A percentile compares a stretch with the other conserved stretches of the same genome.
These are phyloP conservation scores for Tenebrosternarchus preto DNA, from an alignment of 2,113 vertebrate genomes.

Conservation along the genomic window DNA sequence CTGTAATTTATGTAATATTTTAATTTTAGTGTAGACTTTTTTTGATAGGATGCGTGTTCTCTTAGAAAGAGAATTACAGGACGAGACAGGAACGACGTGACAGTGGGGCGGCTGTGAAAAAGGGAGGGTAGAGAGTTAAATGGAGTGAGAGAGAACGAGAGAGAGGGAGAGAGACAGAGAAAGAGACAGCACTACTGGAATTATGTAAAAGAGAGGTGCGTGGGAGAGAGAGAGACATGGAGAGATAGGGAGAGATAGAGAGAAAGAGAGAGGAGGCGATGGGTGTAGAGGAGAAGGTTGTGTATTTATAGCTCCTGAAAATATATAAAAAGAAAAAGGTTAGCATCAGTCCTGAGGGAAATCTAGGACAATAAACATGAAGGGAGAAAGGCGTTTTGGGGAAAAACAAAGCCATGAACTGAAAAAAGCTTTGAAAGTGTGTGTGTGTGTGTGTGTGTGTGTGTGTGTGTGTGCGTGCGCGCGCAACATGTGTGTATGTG, in stretches of 20 bases:
- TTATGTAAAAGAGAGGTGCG: constrained; percentile 52
- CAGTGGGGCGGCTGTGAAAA: constrained; percentile 29
- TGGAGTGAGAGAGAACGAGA: background rate
- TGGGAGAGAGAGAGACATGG: constrained; percentile 49
- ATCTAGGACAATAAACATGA: constrained; percentile 23
- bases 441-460: constrained; percentile 22
- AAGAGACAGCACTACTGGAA: constrained; percentile 49
- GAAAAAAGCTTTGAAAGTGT: background rate
- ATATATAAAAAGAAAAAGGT: constrained; percentile 45
- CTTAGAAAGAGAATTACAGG: constrained; percentile 19
- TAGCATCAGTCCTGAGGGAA: constrained; percentile 30
- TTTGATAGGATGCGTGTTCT: constrained; percentile 8
- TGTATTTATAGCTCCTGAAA: constrained; percentile 57
- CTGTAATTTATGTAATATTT: constrained; percentile 11
- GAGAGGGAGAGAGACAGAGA: constrained; percentile 17
- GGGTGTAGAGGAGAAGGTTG: background rate
- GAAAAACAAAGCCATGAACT: background rate
- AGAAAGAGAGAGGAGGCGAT: constrained; percentile 7
- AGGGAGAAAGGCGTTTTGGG: background rate
- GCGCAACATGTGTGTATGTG: background rate
- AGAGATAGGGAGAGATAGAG: constrained; percentile 33
- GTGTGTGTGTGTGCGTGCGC: background rate
- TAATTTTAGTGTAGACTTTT: constrained; percentile 12
- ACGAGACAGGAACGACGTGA: constrained; percentile 27
- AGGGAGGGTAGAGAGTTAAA: constrained; percentile 40